phyloP scores from a whole-genome alignment of 2,888 invertebrate species.

The Leucophora obtusa region DNA sequence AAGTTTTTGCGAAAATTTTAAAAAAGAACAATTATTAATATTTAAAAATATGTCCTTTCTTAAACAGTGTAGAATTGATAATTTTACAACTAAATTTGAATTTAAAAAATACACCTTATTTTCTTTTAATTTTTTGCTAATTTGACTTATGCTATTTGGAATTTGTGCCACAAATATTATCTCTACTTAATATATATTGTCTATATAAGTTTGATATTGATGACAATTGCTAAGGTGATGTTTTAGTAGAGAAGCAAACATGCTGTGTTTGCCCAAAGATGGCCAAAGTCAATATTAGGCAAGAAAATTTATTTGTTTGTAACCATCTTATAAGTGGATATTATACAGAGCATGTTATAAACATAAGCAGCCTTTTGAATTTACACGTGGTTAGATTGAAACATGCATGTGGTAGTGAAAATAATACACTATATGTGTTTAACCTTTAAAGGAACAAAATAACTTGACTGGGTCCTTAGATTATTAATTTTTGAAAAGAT shows the following conservation, averaged over 20 bases:
- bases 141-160: too few relatives aligned
- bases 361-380: background rate
- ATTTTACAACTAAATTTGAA: too few relatives aligned
- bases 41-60: too few relatives aligned
- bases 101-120: too few relatives aligned
- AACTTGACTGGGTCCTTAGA: too few relatives aligned
- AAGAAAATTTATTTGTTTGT: slow-evolving; percentile 46
- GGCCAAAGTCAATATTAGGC: slow-evolving; percentile 50
- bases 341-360: background rate
- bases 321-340: slow-evolving; percentile 25
- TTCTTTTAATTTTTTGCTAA: too few relatives aligned
- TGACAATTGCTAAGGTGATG: slow-evolving; percentile 32
- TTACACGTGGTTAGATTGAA: background rate
- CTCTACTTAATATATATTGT: slow-evolving; percentile 23
- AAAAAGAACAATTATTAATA: too few relatives aligned
- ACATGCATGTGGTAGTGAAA: background rate
- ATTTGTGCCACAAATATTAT: background rate
- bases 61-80: too few relatives aligned
- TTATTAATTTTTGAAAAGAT: too few relatives aligned
- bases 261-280: slow-evolving; percentile 22
- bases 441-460: too few relatives aligned
- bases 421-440: too few relatives aligned
- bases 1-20: too few relatives aligned
- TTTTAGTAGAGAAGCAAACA: background rate
- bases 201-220: background rate